Evolutionary conservation across 2,888 invertebrate genomes (phyloP), one percentile per base, ranked within the genome.

Genomic region (Nomada fucata): DNA sequence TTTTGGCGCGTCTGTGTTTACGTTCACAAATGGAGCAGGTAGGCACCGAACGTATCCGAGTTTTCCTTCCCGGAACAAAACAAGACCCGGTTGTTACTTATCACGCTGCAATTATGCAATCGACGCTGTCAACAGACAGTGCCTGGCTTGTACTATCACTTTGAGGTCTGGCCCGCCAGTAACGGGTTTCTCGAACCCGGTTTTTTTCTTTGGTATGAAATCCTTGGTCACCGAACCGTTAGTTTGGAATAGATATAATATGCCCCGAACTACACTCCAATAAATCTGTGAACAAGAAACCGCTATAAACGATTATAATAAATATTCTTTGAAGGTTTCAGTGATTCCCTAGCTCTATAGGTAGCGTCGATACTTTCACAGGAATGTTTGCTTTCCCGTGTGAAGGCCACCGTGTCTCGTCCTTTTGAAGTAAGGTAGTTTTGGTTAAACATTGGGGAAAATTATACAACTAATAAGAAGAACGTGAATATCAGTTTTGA

Each of bases 171-270:
- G 90, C 89, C 90, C 89, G 88, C 77, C 88, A 77, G 72, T 93
- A 93, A 93, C 93, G 92, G 93, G 89, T 91, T 82, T 89, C 86
- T 71, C 64, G 36, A 64, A 70, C 59, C 85, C 83, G 86, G 87
- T 90, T 90, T 86, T 82, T 90, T 90, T 89, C 90, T 91, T 36
- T 7, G 36, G 76, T 87, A 89, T 88, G 87, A 92, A 91, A 92
- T 87, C 89, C 42, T 63, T 61, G 55, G 90, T 89, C 90, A 82
- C 86, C 79, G 88, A 77, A 92, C 93, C 93, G 93, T 93, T 93
- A 93, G 89, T 89, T 68, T 53, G 44, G 67, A 67, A 60, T 47
- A 78, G 44, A 53, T 61, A 52, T 59, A 29, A 53, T 61, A 52
- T 59, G 55, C 74, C 47, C 29, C 67, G 50, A 29, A 26, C 57